Base-by-base conservation (phyloP, 2,888 invertebrate genomes). In the Mechanitis mazaeus region DNA sequence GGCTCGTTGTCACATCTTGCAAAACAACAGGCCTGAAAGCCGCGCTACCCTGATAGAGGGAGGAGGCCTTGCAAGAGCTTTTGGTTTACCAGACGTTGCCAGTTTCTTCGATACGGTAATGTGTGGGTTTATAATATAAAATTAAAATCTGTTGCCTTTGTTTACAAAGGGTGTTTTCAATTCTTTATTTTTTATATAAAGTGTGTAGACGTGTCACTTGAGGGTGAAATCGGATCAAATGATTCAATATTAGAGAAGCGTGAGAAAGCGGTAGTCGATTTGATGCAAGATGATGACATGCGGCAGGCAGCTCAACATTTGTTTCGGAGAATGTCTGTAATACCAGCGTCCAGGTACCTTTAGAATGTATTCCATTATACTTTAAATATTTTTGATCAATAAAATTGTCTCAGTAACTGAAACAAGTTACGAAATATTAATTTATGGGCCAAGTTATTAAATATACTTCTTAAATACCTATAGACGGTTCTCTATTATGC, bases 281-380 rank as follows among this genome's bases (percentile, higher is more conserved):
- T 89, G 56, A 87, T 90, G 88, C 88, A 85, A 64, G 89, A 87
- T 50, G 81, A 84, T 0, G 89, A 90, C 59, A 58, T 87, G 54
- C 75, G 78, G 1, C 75, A 79, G 0, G 85, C 80, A 0, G 89
- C 89, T 0, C 72, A 78, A 65, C 80, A 85, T 56, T 77, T 88
- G n/a, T 89, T 90, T 70, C 80, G 79, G 61, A 75, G 76, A 55
- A 89, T 89, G 89, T 87, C 89, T 28, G 81, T 84, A 2, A 74
- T 89, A 62, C 89, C 89, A 0, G 83, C 80, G 5, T 72, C 81
- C 4, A 85, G 89, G 89, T 87, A 61, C 61, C 4, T 3, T 6
- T 28, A 35, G 47, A 31, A 45, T 53, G 6, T 31, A 3, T 64
- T n/a, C 20, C 38, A 50, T 38, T 33, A 9, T 2, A 20, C 2